These are phyloP conservation scores for Rhynchophorus ferrugineus DNA, from an alignment of 1,140 invertebrate species.

Conservation along the genomic window DNA sequence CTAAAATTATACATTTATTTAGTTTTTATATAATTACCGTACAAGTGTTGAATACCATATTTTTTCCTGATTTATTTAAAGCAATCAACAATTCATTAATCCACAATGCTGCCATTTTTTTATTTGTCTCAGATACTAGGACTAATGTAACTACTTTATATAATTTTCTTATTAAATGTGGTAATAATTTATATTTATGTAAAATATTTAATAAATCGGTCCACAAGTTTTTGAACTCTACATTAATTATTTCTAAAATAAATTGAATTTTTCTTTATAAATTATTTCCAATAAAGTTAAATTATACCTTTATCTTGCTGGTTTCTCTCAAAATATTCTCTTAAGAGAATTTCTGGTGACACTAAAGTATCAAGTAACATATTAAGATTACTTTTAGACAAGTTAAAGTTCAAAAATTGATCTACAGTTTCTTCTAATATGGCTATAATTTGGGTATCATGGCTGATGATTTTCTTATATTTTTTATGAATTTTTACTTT, in stretches of 20 bases:
- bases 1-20: neutral
- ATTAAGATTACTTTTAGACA: neutral
- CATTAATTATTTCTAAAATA: conserved; percentile 18
- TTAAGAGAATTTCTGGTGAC: conserved; percentile 1
- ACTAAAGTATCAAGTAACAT: conserved; percentile 8
- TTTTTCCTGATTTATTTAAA: conserved; percentile 9
- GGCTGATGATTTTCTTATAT: conserved; percentile 3
- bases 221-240: conserved; percentile 22
- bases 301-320: neutral
- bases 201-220: conserved; percentile 22
- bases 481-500: conserved; percentile 8
- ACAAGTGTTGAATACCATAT: conserved; percentile 6
- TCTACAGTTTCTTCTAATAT: conserved; percentile 17
- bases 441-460: conserved; percentile 5
- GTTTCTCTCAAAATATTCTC: conserved; percentile 2
- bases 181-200: conserved; percentile 19
- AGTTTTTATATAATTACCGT: too few species aligned
- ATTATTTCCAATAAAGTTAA: neutral
- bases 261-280: neutral
- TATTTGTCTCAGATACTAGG: conserved; percentile 2
- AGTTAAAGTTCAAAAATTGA: conserved; percentile 1
- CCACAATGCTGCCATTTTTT: conserved; percentile 26
- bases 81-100: conserved; percentile 22
- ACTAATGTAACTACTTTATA: conserved; percentile 13
- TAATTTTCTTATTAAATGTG: conserved; percentile 18